phyloP scores from a whole-genome alignment of 2,888 invertebrate genomes.

The Lasioglossum pauxillum region DNA sequence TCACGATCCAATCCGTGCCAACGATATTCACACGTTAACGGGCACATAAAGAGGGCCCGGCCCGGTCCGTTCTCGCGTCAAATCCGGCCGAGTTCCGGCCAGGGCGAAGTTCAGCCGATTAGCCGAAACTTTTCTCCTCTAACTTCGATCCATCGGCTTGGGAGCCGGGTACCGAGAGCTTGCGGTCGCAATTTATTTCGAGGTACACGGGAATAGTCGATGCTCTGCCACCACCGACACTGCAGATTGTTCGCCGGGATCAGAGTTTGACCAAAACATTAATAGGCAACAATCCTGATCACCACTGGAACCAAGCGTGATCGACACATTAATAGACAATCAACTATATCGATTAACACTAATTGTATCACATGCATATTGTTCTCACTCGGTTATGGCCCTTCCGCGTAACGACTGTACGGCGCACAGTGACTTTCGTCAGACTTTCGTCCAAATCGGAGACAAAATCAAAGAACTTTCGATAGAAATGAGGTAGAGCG shows the following conservation, averaged over 20 bases:
- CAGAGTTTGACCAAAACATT: neutral
- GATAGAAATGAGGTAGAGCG: no score
- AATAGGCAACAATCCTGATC: neutral
- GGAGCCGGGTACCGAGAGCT: neutral
- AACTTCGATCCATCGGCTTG: neutral
- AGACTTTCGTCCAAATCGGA: no score
- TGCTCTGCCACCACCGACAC: neutral
- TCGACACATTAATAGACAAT: neutral
- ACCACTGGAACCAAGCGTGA: neutral
- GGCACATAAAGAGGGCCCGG: neutral
- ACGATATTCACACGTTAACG: neutral
- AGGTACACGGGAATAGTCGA: neutral
- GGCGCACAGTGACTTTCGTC: no score
- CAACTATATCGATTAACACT: neutral
- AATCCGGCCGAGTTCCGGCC: neutral
- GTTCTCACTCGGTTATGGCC: neutral
- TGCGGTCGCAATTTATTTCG: slow-evolving; percentile 1
- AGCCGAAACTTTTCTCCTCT: slow-evolving; percentile 33
- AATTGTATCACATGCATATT: neutral
- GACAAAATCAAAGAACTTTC: no score
- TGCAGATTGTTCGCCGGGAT: neutral
- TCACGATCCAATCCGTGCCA: neutral
- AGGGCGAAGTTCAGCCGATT: slow-evolving; percentile 13
- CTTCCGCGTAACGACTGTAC: neutral
- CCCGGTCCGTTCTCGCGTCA: neutral